A percentile compares a stretch with the other conserved stretches of the same genome.
Conservation (phyloP, 1,140 invertebrate species). For the Cyclargus thomasi region DNA sequence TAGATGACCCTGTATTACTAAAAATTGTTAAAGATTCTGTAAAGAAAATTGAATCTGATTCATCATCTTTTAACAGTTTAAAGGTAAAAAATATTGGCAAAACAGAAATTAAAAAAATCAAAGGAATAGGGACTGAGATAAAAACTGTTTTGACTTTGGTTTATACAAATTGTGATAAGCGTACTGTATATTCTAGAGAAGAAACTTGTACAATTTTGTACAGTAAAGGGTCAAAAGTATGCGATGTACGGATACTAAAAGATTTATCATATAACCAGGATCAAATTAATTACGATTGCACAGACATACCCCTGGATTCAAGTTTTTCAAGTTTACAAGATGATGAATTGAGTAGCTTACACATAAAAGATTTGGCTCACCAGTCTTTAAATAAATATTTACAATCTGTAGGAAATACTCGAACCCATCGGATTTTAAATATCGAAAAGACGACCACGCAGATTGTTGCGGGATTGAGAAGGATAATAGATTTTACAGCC, state of each 20-base stretch:
- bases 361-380: conserved; percentile 35
- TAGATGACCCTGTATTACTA: conserved; percentile 39
- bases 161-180: conserved; percentile 47
- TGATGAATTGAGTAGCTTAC: conserved; percentile 29
- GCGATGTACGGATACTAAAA: conserved; percentile 44
- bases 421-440: conserved; percentile 27
- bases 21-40: conserved; percentile 35
- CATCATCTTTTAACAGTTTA: conserved; percentile 32
- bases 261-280: conserved; percentile 37
- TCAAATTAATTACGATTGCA: conserved; percentile 39
- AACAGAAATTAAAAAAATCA: conserved; percentile 38
- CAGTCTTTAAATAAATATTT: conserved; percentile 40
- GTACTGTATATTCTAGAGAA: conserved; percentile 28
- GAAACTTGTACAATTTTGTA: conserved; percentile 38
- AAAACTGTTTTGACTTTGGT: conserved; percentile 38
- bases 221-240: conserved; percentile 39
- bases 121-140: conserved; percentile 42
- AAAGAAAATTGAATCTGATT: conserved; percentile 47
- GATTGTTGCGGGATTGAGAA: conserved; percentile 35
- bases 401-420: conserved; percentile 23
- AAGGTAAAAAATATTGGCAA: conserved; percentile 41
- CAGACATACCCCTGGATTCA: conserved; percentile 33
- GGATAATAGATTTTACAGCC: conserved; percentile 33
- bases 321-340: conserved; percentile 29
- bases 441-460: conserved; percentile 36